Percentiles rank a stretch among this genome's conserved stretches.
Evolutionary conservation across 2,113 vertebrate species (phyloP).

Genomic region (Ailurus styani): DNA sequence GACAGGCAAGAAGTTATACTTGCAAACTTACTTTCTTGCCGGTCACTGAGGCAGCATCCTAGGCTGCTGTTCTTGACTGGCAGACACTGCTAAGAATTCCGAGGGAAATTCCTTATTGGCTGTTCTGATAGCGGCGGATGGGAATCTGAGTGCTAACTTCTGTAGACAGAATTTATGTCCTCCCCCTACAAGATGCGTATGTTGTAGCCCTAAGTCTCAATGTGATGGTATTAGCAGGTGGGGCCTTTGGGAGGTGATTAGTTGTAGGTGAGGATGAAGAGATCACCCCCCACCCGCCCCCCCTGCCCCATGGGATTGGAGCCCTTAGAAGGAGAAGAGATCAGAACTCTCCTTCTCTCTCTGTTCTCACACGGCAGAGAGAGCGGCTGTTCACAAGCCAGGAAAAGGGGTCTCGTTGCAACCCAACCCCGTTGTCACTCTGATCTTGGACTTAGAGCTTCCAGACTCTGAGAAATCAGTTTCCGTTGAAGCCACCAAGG

Average conservation of each 20-base stretch:
- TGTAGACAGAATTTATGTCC: not conserved
- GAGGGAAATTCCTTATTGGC: not conserved
- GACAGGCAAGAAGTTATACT: not conserved
- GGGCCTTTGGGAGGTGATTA: not conserved
- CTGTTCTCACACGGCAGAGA: not conserved
- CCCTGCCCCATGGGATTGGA: no score
- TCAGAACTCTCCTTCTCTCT: not conserved
- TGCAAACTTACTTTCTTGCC: not conserved
- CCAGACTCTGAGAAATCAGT: not conserved
- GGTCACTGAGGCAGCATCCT: not conserved
- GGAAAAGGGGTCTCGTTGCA: not conserved
- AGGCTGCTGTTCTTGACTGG: not conserved
- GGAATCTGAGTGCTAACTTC: not conserved
- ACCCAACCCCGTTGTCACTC: not conserved
- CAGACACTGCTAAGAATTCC: not conserved
- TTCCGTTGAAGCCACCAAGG: not conserved
- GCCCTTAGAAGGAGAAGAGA: not conserved
- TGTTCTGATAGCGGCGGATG: not conserved
- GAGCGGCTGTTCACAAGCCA: not conserved
- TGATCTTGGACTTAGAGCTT: not conserved
- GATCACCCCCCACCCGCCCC: fast-evolving
- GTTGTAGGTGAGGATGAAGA: not conserved
- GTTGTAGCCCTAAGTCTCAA: no score
- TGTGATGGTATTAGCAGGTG: not conserved
- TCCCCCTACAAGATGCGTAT: not conserved